These are phyloP conservation scores for Syndactyla subalaris DNA, from an alignment of 2,797 vertebrate genomes.

Conservation along the genomic window DNA sequence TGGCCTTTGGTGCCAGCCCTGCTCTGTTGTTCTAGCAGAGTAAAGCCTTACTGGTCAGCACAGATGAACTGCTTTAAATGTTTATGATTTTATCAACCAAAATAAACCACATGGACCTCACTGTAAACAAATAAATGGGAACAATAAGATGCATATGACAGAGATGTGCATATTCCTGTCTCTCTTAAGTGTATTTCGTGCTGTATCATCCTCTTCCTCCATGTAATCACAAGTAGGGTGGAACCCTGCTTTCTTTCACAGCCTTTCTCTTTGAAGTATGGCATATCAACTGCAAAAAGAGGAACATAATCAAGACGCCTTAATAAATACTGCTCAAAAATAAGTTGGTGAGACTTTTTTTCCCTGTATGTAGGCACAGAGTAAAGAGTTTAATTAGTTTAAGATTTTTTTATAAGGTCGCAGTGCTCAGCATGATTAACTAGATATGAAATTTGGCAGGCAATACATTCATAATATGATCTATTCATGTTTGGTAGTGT, in stretches of 20 bases:
- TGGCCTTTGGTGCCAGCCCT: not conserved
- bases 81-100: not conserved
- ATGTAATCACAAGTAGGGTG: not conserved
- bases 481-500: conserved; percentile 68
- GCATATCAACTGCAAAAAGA: conserved; percentile 47
- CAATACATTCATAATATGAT: conserved; percentile 58
- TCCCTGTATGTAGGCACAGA: conserved; percentile 37
- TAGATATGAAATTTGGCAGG: conserved; percentile 61
- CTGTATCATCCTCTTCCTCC: not conserved
- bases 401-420: conserved; percentile 68
- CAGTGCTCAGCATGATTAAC: conserved; percentile 62
- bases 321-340: conserved; percentile 12
- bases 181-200: not conserved
- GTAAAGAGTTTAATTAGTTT: conserved; percentile 67
- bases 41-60: not conserved
- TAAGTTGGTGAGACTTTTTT: not conserved
- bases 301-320: not conserved
- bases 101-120: not conserved
- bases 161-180: not conserved
- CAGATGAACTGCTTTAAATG: not conserved
- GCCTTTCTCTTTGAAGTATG: conserved; percentile 11
- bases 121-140: not conserved
- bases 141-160: not conserved
- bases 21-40: not conserved
- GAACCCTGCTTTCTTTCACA: not conserved